Conservation (phyloP, 2,888 invertebrate species). For the Temnothorax unifasciatus region DNA sequence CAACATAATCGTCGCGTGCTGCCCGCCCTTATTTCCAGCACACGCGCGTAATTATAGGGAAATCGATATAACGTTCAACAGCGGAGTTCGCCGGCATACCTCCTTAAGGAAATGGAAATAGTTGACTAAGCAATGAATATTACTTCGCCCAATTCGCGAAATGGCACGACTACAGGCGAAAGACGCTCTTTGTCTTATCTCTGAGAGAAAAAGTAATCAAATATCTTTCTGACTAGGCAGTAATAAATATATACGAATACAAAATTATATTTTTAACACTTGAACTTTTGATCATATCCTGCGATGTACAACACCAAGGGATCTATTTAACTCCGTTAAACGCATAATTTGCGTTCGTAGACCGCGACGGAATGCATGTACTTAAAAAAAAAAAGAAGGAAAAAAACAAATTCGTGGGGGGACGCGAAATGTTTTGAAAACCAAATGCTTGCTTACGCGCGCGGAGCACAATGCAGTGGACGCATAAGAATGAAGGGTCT, state of each 20-base stretch:
- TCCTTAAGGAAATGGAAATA: constrained; percentile 38
- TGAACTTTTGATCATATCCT: not conserved
- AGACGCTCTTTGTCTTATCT: not conserved
- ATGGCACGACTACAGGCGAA: not conserved
- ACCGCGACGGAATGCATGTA: not conserved
- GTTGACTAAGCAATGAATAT: constrained; percentile 29
- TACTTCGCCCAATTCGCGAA: not conserved
- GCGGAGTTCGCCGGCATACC: constrained; percentile 21
- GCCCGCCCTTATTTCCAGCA: constrained; percentile 39
- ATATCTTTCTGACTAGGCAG: not conserved
- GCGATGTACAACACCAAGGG: not conserved
- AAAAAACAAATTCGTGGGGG: constrained; percentile 2
- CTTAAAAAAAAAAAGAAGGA: not conserved
- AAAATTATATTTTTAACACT: not conserved
- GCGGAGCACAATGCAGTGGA: not conserved
- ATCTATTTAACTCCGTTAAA: not conserved
- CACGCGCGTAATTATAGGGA: constrained; percentile 48
- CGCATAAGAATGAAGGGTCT: constrained; percentile 46
- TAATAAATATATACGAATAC: too few relatives aligned
- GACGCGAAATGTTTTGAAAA: constrained; percentile 37
- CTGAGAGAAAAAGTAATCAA: not conserved
- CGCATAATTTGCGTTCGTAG: not conserved
- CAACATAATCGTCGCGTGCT: constrained; percentile 48
- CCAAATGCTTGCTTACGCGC: constrained; percentile 20
- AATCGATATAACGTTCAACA: constrained; percentile 45